Percentiles rank a stretch among this genome's conserved stretches.
Evolutionary conservation across 2,113 vertebrate species (phyloP).

Genomic region (Tenebrosternarchus preto): DNA sequence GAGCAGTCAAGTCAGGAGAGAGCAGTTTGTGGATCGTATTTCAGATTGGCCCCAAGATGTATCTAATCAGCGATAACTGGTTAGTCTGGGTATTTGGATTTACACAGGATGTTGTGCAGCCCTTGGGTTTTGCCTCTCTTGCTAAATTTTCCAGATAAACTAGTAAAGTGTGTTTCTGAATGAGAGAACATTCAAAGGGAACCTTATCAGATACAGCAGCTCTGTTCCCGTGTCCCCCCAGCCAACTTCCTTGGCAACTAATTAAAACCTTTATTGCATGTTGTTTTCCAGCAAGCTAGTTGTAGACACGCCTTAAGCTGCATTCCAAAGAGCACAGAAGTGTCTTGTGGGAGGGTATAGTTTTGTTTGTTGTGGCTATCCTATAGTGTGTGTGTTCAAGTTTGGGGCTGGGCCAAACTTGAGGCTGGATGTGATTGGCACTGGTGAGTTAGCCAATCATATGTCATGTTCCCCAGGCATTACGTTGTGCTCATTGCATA

Average conservation of each 20-base stretch:
- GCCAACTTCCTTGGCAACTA: not conserved
- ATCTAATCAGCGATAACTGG: not conserved
- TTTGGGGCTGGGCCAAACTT: slow-evolving; percentile 19
- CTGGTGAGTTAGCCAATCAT: slow-evolving; percentile 32
- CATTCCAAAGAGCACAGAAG: not conserved
- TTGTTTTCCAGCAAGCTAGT: not conserved
- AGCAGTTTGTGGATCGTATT: not conserved
- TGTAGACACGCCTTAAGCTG: not conserved
- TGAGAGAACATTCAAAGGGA: not conserved
- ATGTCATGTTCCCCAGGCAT: slow-evolving; percentile 13
- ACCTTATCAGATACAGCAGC: not conserved
- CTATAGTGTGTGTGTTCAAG: too few species aligned
- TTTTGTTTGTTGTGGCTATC: not conserved
- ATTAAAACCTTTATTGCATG: not conserved
- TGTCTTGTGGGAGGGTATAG: not conserved
- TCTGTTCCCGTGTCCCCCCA: not conserved
- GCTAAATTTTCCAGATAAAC: not conserved
- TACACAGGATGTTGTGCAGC: too few species aligned
- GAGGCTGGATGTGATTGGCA: not conserved
- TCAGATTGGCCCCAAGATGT: not conserved
- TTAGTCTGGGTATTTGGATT: not conserved
- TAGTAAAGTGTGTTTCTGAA: not conserved
- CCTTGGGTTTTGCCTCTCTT: not conserved
- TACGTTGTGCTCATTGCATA: not conserved
- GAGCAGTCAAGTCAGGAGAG: too few species aligned